phyloP scores from a whole-genome alignment of 2,888 invertebrate species.

The Polia nebulosa region DNA sequence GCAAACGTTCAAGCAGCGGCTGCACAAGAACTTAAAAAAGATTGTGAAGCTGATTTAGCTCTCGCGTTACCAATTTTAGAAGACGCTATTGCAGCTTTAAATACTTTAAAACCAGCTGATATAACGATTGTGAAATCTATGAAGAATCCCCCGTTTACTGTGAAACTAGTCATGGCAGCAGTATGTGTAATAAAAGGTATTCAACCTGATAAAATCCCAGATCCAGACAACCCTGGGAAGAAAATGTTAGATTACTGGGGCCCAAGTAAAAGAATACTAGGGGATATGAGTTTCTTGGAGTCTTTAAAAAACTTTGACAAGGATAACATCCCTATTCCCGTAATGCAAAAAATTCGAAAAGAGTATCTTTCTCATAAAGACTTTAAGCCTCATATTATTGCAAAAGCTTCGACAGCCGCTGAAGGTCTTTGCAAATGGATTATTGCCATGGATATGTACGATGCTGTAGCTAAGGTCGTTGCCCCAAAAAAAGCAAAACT shows the following conservation, averaged over 20 bases:
- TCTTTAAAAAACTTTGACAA: slow-evolving; percentile 95
- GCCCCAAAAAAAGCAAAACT: slow-evolving; percentile 97
- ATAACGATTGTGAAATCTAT: slow-evolving; percentile 97
- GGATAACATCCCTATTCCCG: slow-evolving; percentile 94
- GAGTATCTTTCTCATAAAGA: slow-evolving; percentile 94
- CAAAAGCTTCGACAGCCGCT: slow-evolving; percentile 98
- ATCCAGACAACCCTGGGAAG: slow-evolving; percentile 92
- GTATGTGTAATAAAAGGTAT: slow-evolving; percentile 97
- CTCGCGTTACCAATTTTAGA: slow-evolving; percentile 96
- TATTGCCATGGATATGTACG: slow-evolving; percentile 97
- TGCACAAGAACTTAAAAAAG: slow-evolving; percentile 95
- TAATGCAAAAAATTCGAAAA: slow-evolving; percentile 94
- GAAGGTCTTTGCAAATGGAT: slow-evolving; percentile 98
- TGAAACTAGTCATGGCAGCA: slow-evolving; percentile 97
- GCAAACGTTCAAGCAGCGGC: slow-evolving; percentile 97
- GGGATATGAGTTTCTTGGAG: slow-evolving; percentile 95
- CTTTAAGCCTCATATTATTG: slow-evolving; percentile 95
- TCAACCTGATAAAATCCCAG: slow-evolving; percentile 94
- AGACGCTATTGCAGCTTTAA: slow-evolving; percentile 94
- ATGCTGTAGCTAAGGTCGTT: slow-evolving; percentile 95
- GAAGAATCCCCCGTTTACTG: slow-evolving; percentile 96
- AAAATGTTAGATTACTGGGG: slow-evolving; percentile 96
- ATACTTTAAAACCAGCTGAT: slow-evolving; percentile 96
- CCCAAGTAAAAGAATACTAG: slow-evolving; percentile 95
- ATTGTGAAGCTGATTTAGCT: slow-evolving; percentile 98